Conservation (phyloP, 2,888 invertebrate genomes). For the Eupelmus urozonus region DNA sequence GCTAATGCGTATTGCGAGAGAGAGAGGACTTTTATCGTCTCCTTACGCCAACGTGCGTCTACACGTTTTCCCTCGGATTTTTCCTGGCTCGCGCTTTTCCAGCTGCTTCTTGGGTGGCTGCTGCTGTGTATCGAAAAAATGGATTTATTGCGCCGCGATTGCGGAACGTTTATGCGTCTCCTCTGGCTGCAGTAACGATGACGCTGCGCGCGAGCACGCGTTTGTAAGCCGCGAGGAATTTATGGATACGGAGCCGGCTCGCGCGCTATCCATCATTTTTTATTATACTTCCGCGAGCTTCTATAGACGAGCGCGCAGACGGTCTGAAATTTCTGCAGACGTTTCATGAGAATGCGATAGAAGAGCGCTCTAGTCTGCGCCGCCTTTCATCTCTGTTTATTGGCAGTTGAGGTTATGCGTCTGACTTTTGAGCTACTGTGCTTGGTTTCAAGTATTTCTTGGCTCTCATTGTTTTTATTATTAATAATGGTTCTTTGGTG, state of each 20-base stretch:
- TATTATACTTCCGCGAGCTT: conserved; percentile 18
- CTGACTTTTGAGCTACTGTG: no score
- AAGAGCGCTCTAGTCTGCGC: no score
- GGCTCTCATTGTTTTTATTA: no score
- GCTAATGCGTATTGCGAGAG: neutral
- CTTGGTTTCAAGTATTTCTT: no score
- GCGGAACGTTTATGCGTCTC: conserved; percentile 24
- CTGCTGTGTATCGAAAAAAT: conserved; percentile 29
- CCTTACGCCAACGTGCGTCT: neutral
- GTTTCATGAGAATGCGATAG: neutral
- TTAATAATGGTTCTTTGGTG: no score
- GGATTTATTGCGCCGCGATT: conserved; percentile 42
- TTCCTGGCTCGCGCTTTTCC: no score
- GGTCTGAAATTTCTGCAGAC: neutral
- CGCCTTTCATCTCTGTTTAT: no score
- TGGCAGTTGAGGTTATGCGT: no score
- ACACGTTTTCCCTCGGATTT: no score
- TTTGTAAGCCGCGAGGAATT: conserved; percentile 29
- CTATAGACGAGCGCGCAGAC: no score
- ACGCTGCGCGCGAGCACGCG: neutral
- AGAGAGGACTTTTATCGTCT: conserved; percentile 7
- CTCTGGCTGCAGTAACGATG: neutral
- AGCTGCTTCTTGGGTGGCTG: no score
- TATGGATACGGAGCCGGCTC: neutral
- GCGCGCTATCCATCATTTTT: conserved; percentile 36